Percentiles rank a stretch among this genome's conserved stretches.
Evolutionary conservation across 2,888 invertebrate species (phyloP).

Genomic region (Bugula neritina): DNA sequence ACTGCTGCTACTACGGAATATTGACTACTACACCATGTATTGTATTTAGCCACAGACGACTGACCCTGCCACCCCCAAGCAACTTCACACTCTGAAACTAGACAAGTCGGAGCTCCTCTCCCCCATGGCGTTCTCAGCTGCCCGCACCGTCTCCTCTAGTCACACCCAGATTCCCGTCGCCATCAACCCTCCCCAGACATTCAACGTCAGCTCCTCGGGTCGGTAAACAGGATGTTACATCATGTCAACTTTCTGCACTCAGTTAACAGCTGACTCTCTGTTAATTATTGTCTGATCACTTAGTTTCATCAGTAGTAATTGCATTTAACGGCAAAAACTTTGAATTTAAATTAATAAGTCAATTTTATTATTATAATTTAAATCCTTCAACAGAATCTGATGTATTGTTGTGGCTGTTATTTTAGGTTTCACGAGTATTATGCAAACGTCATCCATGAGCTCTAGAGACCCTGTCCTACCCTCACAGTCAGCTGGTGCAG

Average conservation of each 20-base stretch:
- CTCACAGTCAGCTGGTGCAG: neutral
- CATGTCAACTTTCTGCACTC: no score
- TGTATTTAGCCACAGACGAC: neutral
- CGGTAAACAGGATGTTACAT: no score
- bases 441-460: neutral
- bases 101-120: neutral
- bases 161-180: neutral
- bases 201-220: neutral
- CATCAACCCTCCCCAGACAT: neutral
- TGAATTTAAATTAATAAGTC: no score
- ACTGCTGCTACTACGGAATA: neutral
- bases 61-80: no score
- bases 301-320: no score
- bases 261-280: no score
- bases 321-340: no score
- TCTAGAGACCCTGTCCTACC: neutral
- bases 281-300: no score
- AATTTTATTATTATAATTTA: no score
- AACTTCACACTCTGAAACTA: no score
- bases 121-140: neutral
- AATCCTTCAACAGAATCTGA: neutral
- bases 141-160: neutral
- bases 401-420: no score
- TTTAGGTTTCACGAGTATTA: neutral
- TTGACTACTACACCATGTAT: no score